A percentile compares a stretch with the other conserved stretches of the same genome.
Conservation (phyloP, 2,113 vertebrate genomes). For the Enhydra lutris region DNA sequence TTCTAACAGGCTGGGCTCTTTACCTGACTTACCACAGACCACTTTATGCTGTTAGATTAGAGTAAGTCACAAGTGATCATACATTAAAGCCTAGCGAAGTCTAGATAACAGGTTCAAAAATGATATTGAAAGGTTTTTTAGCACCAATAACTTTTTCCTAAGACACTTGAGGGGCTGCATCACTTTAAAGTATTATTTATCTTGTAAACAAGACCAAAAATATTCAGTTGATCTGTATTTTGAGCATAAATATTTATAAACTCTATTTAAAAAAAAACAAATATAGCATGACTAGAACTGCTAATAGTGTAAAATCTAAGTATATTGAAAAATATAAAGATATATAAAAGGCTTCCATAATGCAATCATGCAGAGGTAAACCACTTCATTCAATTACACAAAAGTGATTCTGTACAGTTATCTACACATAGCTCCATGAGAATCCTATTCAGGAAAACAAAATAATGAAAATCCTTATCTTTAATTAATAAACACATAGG, state of each 20-base stretch:
- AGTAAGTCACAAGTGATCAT: slow-evolving; percentile 47
- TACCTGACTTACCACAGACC: not conserved
- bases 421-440: slow-evolving; percentile 55
- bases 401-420: slow-evolving; percentile 69
- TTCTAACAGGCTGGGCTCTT: slow-evolving; percentile 20
- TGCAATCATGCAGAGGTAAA: slow-evolving; percentile 69
- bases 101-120: slow-evolving; percentile 56
- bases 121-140: slow-evolving; percentile 60
- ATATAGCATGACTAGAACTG: slow-evolving; percentile 66
- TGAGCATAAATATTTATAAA: slow-evolving; percentile 77
- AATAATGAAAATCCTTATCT: slow-evolving; percentile 29
- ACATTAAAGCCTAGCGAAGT: slow-evolving; percentile 54
- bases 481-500: slow-evolving; percentile 20
- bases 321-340: slow-evolving; percentile 75
- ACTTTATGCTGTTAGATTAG: slow-evolving; percentile 27
- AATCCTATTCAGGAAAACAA: slow-evolving; percentile 29
- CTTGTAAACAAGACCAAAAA: slow-evolving; percentile 75
- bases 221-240: slow-evolving; percentile 71
- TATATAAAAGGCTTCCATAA: slow-evolving; percentile 75
- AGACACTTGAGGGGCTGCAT: slow-evolving; percentile 71
- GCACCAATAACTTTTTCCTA: slow-evolving; percentile 76
- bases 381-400: slow-evolving; percentile 64
- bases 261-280: slow-evolving; percentile 65
- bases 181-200: slow-evolving; percentile 71
- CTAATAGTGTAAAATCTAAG: slow-evolving; percentile 73